Percentiles rank a stretch among this genome's conserved stretches.
Conservation (phyloP, 2,113 vertebrate genomes). For the Coracopsis vasa region DNA sequence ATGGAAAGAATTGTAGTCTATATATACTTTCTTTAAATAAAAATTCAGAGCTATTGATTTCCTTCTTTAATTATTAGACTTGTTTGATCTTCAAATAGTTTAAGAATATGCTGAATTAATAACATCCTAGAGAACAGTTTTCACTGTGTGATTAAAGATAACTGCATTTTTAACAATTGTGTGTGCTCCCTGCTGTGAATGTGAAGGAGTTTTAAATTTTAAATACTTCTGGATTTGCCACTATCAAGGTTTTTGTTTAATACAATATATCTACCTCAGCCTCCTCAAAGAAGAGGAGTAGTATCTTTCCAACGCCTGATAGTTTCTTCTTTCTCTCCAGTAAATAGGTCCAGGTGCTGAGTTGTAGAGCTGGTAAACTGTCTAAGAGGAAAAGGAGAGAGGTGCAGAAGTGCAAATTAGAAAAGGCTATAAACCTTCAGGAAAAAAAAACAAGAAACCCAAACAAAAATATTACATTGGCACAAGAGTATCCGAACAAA, state of each 20-base stretch:
- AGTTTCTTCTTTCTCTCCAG: background rate
- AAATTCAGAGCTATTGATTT: background rate
- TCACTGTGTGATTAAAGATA: background rate
- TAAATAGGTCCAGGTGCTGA: background rate
- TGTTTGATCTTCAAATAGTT: background rate
- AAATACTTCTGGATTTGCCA: background rate
- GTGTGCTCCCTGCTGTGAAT: background rate
- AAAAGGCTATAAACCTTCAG: background rate
- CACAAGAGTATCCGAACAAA: background rate
- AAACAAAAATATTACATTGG: background rate
- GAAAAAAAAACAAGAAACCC: accelerated
- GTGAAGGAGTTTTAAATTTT: background rate
- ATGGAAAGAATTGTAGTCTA: background rate
- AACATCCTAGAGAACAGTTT: background rate
- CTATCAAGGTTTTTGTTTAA: background rate
- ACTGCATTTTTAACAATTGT: background rate
- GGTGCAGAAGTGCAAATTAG: background rate
- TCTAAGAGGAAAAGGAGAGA: background rate
- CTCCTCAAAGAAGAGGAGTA: background rate
- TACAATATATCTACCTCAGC: background rate
- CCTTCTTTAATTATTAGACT: background rate
- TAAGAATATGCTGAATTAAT: background rate
- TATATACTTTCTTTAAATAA: background rate
- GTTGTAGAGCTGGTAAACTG: background rate
- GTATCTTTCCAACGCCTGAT: background rate